Conservation (phyloP, 2,888 invertebrate genomes). For the Eucriotettix oculatus region DNA sequence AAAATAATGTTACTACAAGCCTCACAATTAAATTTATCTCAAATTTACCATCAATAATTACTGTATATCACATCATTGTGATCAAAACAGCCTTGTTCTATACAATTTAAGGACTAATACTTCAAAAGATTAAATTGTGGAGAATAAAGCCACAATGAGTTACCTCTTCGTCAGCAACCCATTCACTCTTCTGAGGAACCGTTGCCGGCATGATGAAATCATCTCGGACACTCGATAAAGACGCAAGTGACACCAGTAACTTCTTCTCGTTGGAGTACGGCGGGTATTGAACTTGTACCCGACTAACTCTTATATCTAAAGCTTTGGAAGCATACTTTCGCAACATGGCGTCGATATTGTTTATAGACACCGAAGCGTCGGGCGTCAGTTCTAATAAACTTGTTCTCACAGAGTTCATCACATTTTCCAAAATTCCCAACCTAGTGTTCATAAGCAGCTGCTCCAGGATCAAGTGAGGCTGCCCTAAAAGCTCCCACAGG, state of each 20-base stretch:
- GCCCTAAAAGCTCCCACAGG: conserved; percentile 38
- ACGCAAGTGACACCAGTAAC: conserved; percentile 43
- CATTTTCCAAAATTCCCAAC: conserved; percentile 44
- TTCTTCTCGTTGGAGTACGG: conserved; percentile 32
- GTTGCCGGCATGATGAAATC: conserved; percentile 60
- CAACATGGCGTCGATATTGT: conserved; percentile 49
- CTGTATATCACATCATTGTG: too few species aligned
- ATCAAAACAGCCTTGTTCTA: too few species aligned
- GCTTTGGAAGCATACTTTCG: conserved; percentile 58
- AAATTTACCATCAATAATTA: too few species aligned
- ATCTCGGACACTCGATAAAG: conserved; percentile 35
- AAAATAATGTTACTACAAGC: too few species aligned
- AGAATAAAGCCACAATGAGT: too few species aligned
- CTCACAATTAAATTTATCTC: too few species aligned
- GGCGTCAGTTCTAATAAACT: not conserved
- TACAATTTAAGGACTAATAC: too few species aligned
- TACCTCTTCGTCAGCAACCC: conserved; percentile 59
- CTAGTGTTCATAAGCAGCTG: conserved; percentile 76
- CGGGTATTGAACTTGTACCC: not conserved
- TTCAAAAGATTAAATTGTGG: too few species aligned
- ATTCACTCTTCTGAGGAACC: conserved; percentile 60
- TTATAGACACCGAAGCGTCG: conserved; percentile 29
- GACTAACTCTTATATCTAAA: conserved; percentile 44
- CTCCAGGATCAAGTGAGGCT: conserved; percentile 62
- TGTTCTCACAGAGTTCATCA: conserved; percentile 26